Evolutionary conservation across 2,888 invertebrate genomes (phyloP).

Genomic region (Chorisops tibialis): DNA sequence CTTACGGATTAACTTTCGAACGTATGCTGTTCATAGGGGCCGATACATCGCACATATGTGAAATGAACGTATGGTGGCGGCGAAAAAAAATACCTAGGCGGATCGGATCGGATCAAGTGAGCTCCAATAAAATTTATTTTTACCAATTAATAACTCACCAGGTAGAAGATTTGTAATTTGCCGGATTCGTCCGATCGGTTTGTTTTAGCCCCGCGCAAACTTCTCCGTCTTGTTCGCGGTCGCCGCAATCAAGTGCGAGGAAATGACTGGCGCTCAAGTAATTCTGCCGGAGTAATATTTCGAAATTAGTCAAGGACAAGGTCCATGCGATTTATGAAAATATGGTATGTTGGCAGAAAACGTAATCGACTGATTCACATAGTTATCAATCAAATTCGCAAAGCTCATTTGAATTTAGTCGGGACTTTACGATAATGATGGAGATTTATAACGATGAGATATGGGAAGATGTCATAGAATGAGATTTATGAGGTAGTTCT

Average conservation of each 20-base stretch:
- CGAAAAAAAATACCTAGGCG: neutral
- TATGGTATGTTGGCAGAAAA: neutral
- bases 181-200: neutral
- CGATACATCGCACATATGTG: neutral
- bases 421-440: too few species aligned
- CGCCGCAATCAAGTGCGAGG: neutral
- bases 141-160: slow-evolving; percentile 31
- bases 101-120: slow-evolving; percentile 3
- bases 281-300: neutral
- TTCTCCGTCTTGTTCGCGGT: neutral
- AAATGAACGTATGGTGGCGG: neutral
- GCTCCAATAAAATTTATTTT: slow-evolving; percentile 29
- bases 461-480: too few species aligned
- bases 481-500: too few species aligned
- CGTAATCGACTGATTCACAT: neutral
- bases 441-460: too few species aligned
- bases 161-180: slow-evolving; percentile 16
- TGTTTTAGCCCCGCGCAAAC: neutral
- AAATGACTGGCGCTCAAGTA: too few species aligned
- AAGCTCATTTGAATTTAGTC: too few species aligned
- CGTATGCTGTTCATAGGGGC: too few species aligned
- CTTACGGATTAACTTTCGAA: slow-evolving; percentile 5
- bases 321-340: neutral
- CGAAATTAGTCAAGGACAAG: slow-evolving; percentile 10
- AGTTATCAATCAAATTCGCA: neutral